Evolutionary conservation across 2,113 vertebrate species (phyloP).

Genomic region (Dunckerocampus dactyliophorus): DNA sequence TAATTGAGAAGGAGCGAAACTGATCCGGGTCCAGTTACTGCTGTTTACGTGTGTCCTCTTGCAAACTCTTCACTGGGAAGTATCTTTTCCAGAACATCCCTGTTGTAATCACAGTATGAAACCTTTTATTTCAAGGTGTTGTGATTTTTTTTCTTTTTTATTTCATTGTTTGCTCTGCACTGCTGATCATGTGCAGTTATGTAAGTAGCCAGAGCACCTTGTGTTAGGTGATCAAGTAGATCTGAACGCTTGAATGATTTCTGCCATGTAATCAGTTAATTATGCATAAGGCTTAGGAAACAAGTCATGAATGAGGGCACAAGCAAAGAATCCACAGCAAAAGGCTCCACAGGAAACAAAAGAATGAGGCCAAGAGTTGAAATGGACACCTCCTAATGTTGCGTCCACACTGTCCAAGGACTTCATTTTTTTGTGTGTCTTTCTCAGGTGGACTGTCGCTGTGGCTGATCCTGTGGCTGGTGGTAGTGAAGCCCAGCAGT

Average conservation of each 20-base stretch:
- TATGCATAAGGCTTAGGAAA: constrained; percentile 38
- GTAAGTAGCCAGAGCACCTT: constrained; percentile 18
- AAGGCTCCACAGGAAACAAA: constrained; percentile 25
- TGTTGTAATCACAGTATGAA: not conserved
- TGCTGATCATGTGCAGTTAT: constrained; percentile 20
- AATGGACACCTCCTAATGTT: constrained; percentile 6
- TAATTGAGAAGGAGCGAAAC: constrained; percentile 58
- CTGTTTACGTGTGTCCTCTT: constrained; percentile 32
- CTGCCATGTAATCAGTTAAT: constrained; percentile 44
- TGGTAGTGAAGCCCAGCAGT: constrained; percentile 75
- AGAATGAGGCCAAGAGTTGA: constrained; percentile 6
- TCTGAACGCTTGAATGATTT: constrained; percentile 44
- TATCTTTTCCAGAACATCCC: constrained; percentile 36
- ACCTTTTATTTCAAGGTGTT: too few species aligned
- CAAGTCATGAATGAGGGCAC: constrained; percentile 39
- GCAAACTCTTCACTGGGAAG: constrained; percentile 33
- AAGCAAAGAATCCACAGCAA: constrained; percentile 22
- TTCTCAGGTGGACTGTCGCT: constrained; percentile 72
- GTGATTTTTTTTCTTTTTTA: not conserved
- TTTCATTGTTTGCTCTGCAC: not conserved
- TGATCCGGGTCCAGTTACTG: constrained; percentile 53
- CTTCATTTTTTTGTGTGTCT: not conserved
- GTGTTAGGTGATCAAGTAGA: constrained; percentile 44
- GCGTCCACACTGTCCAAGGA: not conserved
- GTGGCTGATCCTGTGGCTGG: constrained; percentile 81